Evolutionary conservation across 30 jellyfish, hydroid and myxozoan genomes (phyloP).

Genomic region (Sanderia malayensis): DNA sequence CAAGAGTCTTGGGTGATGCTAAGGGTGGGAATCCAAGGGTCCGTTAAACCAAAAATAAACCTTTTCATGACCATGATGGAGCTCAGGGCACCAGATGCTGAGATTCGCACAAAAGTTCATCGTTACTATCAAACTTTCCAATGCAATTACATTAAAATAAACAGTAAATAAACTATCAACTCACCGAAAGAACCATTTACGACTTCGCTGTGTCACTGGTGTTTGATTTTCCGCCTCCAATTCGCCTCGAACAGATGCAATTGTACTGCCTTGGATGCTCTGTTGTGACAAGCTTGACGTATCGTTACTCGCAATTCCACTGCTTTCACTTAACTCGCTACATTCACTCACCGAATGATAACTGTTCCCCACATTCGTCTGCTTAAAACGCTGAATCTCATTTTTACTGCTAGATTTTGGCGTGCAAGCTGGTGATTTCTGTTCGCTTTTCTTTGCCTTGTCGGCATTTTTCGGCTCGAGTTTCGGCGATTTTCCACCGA

Average conservation of each 20-base stretch:
- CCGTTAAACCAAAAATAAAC: no score
- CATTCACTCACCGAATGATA: slow-evolving; percentile 65
- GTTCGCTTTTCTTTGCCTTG: slow-evolving; percentile 26
- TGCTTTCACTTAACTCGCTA: slow-evolving; percentile 74
- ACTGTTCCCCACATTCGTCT: slow-evolving; percentile 46
- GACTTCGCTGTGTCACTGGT: slow-evolving; percentile 65
- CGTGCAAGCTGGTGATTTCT: neutral
- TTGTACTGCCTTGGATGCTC: slow-evolving; percentile 60
- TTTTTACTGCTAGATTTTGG: neutral
- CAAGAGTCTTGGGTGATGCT: no score
- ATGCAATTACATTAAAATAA: no score
- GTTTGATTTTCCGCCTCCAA: slow-evolving; percentile 17
- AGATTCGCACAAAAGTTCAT: no score
- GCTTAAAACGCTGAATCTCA: neutral
- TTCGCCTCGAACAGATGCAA: slow-evolving; percentile 21
- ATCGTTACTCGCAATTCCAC: slow-evolving; percentile 77
- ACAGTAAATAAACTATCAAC: neutral
- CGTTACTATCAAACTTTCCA: no score
- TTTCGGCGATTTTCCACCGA: slow-evolving; percentile 27
- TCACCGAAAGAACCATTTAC: slow-evolving; percentile 80
- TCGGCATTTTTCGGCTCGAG: slow-evolving; percentile 14
- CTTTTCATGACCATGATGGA: no score
- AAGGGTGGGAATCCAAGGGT: no score
- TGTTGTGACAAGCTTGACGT: slow-evolving; percentile 70
- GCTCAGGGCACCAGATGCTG: no score